Evolutionary conservation across 2,797 vertebrate genomes (phyloP), one percentile per base, ranked within the genome.

Genomic region (Aselliscus stoliczkanus): DNA sequence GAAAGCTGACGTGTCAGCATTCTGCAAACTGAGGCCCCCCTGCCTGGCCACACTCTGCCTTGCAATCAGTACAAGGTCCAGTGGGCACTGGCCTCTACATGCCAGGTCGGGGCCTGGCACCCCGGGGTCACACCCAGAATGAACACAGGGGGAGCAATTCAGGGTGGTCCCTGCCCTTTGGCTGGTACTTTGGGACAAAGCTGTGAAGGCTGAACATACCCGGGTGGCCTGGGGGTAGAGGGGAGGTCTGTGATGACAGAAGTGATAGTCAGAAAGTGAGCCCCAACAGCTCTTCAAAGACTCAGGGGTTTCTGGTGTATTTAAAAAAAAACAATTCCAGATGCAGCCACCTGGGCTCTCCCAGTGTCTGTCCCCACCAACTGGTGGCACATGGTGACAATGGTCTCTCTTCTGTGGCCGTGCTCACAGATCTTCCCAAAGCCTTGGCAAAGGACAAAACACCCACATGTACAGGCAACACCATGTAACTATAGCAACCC

Each of bases 21-120:
- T 39, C 67, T 11, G 27, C 44, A 54, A 0, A 4, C 11, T 20
- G 2, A 52, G 39, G 65, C 29, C 75, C 31, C 56, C 47, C 56
- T 4, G 0, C 11, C 44, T 29, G 0, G 39, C 65, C 73, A 73
- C 17, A 29, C 14, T 3, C 0, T 7, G 37, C 27, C 54, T 54
- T 8, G 31, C 4, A 54, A 37, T 56, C 81, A 79, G 44, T 39
- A 85, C 42, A 39, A 25, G 2, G 42, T 44, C 47, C 37, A 7
- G 1, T 1, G 21, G 62, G 15, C 12, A 31, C 39, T 39, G 25
- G 25, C 58, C 29, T 56, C 50, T n/a, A 27, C 0, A 5, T 2
- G 58, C 11, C 50, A n/a, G 7, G 20, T 27, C 10, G 2, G 5
- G 14, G n/a, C 39, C 77, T 4, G 25, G 58, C 10, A 31, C 21